These are phyloP conservation scores for Pseudopipra pipra DNA, from an alignment of 2,113 vertebrate species.

Conservation along the genomic window DNA sequence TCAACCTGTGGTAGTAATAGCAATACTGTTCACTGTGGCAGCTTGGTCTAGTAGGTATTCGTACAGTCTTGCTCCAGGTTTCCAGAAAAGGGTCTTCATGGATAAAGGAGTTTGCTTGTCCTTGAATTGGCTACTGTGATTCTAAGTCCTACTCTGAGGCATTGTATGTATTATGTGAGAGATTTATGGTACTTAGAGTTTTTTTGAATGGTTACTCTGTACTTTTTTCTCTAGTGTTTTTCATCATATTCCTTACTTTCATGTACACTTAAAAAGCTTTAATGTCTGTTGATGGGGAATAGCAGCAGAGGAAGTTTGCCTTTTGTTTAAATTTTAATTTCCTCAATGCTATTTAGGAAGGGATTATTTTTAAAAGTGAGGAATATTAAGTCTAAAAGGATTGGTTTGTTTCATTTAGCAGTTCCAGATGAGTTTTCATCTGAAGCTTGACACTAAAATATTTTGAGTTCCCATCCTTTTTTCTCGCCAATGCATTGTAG, in stretches of 20 bases:
- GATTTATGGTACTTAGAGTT: not conserved
- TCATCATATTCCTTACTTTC: not conserved
- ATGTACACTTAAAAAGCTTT: not conserved
- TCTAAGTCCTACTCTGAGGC: not conserved
- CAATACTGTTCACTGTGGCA: not conserved
- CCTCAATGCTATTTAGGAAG: slow-evolving; percentile 33
- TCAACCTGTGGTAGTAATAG: not conserved
- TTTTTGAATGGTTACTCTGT: not conserved
- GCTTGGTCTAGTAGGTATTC: not conserved
- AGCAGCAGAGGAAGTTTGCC: not conserved
- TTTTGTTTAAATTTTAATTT: slow-evolving; percentile 36
- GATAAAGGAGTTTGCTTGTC: not conserved
- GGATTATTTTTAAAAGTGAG: not conserved
- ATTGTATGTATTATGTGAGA: not conserved
- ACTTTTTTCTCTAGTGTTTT: not conserved
- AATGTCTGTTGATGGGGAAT: not conserved
- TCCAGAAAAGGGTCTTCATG: not conserved
- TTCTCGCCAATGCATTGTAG: not conserved
- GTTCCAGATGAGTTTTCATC: not conserved
- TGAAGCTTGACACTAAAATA: slow-evolving; percentile 15
- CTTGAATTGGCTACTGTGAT: not conserved
- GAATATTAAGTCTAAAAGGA: not conserved
- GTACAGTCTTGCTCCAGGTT: not conserved
- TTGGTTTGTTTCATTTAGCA: not conserved
- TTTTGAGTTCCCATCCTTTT: slow-evolving; percentile 40